Evolutionary conservation across 1,140 invertebrate genomes (phyloP).

Genomic region (Papilio machaon): DNA sequence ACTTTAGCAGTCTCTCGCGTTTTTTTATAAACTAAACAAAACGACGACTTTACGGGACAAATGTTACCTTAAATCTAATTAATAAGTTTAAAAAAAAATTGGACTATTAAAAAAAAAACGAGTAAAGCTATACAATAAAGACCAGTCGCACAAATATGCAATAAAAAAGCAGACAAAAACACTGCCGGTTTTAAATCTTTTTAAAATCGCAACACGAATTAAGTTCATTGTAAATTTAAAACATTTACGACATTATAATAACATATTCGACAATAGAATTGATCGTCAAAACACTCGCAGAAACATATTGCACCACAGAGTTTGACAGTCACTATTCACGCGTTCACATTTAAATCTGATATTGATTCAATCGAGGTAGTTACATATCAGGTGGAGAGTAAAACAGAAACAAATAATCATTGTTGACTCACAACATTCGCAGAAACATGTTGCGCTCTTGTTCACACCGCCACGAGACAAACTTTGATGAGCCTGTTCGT

Average conservation of each 20-base stretch:
- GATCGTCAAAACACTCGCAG: conserved; percentile 1
- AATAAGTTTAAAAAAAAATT: conserved; percentile 3
- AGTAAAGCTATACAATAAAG: conserved; percentile 5
- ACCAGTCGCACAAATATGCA: not conserved
- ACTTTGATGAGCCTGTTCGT: conserved; percentile 59
- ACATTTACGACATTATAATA: not conserved
- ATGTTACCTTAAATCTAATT: not conserved
- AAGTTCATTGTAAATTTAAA: not conserved
- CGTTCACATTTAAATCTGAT: not conserved
- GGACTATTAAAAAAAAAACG: not conserved
- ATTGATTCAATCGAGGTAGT: not conserved
- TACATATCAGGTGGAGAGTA: not conserved
- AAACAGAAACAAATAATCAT: no score
- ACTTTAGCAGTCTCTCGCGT: not conserved
- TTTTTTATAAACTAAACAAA: not conserved
- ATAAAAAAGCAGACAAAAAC: not conserved
- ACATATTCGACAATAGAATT: not conserved
- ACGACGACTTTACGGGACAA: not conserved
- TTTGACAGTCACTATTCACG: not conserved
- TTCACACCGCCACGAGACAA: conserved; percentile 54
- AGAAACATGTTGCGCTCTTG: conserved; percentile 16
- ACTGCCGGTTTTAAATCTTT: not conserved
- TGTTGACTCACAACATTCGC: conserved; percentile 6
- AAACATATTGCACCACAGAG: not conserved
- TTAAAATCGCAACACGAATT: not conserved